These are phyloP conservation scores for Zonotrichia leucophrys DNA, from an alignment of 2,113 vertebrate genomes.

Conservation along the genomic window DNA sequence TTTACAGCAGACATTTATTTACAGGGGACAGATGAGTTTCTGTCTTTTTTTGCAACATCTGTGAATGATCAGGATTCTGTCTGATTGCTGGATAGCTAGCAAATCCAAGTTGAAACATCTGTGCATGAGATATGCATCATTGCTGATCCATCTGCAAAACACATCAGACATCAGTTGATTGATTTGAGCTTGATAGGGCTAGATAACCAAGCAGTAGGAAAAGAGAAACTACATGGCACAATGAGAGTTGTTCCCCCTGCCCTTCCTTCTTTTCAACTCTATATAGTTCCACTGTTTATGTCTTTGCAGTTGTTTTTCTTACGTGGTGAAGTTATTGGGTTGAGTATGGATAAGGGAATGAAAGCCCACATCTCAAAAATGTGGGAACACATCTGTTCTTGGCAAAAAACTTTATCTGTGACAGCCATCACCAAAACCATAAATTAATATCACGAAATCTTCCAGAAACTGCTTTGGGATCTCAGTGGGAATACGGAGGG, in stretches of 20 bases:
- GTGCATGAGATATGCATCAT: not conserved
- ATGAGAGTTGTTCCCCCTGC: not conserved
- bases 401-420: not conserved
- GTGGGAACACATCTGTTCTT: not conserved
- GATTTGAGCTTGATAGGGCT: not conserved
- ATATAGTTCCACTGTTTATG: not conserved
- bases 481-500: not conserved
- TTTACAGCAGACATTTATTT: not conserved
- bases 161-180: not conserved
- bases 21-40: not conserved
- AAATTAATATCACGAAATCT: not conserved
- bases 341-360: not conserved
- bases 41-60: conserved; percentile 14
- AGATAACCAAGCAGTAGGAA: not conserved
- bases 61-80: conserved; percentile 11
- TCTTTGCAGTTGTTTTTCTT: not conserved
- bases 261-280: not conserved
- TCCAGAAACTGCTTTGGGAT: not conserved
- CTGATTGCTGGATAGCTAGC: conserved; percentile 25
- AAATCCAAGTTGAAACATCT: conserved; percentile 54
- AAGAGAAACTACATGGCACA: not conserved
- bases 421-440: not conserved
- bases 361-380: not conserved
- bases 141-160: conserved; percentile 21
- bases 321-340: not conserved